Base-by-base conservation (phyloP, 23 tunicate genomes). In the Diplosoma virens region DNA sequence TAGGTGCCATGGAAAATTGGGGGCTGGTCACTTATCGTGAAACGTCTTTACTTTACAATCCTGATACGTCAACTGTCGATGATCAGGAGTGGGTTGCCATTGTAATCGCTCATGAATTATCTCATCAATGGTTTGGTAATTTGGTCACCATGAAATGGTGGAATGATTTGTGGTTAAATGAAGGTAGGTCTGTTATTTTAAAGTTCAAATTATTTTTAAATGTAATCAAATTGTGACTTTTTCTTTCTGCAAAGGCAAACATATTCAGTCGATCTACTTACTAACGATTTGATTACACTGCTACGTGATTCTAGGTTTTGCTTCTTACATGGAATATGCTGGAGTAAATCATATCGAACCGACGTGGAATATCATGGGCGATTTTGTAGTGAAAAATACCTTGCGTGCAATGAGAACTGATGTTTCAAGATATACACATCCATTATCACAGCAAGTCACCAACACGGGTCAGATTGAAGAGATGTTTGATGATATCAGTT, bases 1-100 rank as follows among this genome's bases (percentile, higher is more conserved):
- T 37, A 83, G 96, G 99, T 30, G 99, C 99, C 0, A 94, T 94
- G 99, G 99, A 94, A 68, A 89, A 94, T 73, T 94, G 99, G 99
- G 99, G 99, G 21, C 55, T 94, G 2, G 84, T 94, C 4, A 94
- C 99, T 0, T 94, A 94, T 58, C 26, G 92, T 17, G 92, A 93
- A 63, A 81, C 87, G 11, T 75, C 98, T n/a, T 30, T 93, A 30
- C 33, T 89, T 16, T 83, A 71, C 37, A 69, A 83, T 53, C 75
- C 84, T 29, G 7, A 22, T 1, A 75, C 86, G 0, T 90, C 97
- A 26, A 64, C 86, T 0, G 63, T 79, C 0, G 16, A 37, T 7
- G 86, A 83, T 35, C 61, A 90, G 77, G 81, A 90, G 47, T 67
- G 88, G 89, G 89, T 90, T 26, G 89, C 89, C 25, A 66, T 45